Evolutionary conservation across 2,113 vertebrate species (phyloP), one percentile per base, ranked within the genome.

Genomic region (Podarcis muralis): DNA sequence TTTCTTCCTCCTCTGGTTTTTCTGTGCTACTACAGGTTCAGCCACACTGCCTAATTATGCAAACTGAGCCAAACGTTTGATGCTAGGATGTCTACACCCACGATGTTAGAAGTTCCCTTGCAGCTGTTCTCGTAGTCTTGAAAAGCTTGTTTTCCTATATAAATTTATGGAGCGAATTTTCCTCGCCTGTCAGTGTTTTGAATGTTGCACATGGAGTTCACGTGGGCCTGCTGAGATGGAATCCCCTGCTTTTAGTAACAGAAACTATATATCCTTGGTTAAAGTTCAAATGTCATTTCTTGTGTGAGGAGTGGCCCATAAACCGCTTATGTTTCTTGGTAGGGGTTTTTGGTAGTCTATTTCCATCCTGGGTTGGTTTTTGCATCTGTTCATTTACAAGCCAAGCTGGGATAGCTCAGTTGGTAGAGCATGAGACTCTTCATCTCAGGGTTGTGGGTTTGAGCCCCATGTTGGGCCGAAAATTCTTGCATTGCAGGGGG

Each of bases 231-330:
- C 22, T 37, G 5, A 57, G 30, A 30, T 72, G 65, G 48, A 32
- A 43, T 86, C 18, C 89, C 62, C 30, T 81, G 53, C 57, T 83
- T n/a, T 25, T 83, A 22, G 32, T 12, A 78, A 35, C 37, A 93
- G 90, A 90, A 90, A 40, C 86, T 92, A 79, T 85, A 90, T 91
- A 37, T 81, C 48, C 88, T n/a, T 0, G 0, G 37, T 89, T 91
- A 48, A 90, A 91, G n/a, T 83, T 88, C 86, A 74, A 30, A 20
- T 89, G 85, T 69, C 59, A 90, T 48, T 90, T 30, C 59, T 66
- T 83, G 20, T 43, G 81, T 89, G 40, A 92, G 48, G 62, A 91
- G 37, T 53, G 68, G 57, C 91, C 53, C 66, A 27, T 13, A 75
- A 65, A 92, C 6, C 71, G 1, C 84, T 86, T 89, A 27, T 35